These are phyloP conservation scores for Halotydeus destructor DNA, from an alignment of 1,140 invertebrate species.

Conservation along the genomic window DNA sequence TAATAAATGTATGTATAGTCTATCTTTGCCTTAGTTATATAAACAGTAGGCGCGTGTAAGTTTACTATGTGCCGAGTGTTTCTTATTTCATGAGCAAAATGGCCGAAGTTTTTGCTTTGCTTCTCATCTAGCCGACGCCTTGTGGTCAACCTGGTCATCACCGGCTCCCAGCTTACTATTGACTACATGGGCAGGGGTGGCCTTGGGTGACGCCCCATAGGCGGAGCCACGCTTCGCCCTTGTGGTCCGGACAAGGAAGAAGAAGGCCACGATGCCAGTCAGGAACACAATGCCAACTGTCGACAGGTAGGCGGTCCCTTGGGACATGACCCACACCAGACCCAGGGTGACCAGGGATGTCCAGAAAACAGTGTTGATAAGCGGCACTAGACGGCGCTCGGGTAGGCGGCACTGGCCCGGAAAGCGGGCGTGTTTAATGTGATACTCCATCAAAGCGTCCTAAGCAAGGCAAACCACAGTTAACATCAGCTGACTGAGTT, in stretches of 20 bases:
- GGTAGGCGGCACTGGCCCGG: constrained; percentile 4
- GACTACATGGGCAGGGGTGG: no score
- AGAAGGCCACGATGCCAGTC: constrained; percentile 4
- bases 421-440: constrained; percentile 11
- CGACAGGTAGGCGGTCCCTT: neutral
- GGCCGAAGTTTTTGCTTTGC: no score
- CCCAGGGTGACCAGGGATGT: neutral
- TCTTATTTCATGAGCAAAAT: no score
- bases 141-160: no score
- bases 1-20: no score
- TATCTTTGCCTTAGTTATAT: no score
- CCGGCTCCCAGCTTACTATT: no score
- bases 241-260: constrained; percentile 8
- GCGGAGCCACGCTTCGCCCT: constrained; percentile 10
- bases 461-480: neutral
- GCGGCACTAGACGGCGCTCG: neutral
- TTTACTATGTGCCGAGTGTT: no score
- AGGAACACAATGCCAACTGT: constrained; percentile 15
- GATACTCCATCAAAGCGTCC: constrained; percentile 13
- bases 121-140: no score
- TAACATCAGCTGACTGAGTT: neutral
- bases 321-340: constrained; percentile 8
- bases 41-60: no score
- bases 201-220: no score
- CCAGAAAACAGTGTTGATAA: constrained; percentile 8